Conservation (phyloP, 2,888 invertebrate genomes). For the Pyrgus malvae region DNA sequence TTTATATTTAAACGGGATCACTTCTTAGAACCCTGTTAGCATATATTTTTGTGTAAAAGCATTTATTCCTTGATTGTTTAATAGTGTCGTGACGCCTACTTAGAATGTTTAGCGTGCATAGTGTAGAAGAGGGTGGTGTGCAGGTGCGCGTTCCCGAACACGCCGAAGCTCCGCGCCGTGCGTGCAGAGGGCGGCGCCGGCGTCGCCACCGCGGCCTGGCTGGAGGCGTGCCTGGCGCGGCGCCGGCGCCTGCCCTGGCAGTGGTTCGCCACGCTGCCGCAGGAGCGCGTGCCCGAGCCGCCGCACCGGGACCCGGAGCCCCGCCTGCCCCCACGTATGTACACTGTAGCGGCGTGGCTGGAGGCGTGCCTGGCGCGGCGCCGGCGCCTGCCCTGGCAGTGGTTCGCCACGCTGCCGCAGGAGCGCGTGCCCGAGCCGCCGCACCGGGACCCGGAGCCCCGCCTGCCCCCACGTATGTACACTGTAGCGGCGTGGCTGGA, state of each 20-base stretch:
- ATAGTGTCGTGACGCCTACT: no score
- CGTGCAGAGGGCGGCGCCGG: slow-evolving; percentile 54
- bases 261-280: slow-evolving; percentile 80
- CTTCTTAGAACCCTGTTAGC: no score
- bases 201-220: slow-evolving; percentile 88
- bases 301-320: not conserved
- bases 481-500: slow-evolving; percentile 85
- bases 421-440: slow-evolving; percentile 75
- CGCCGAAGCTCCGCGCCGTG: slow-evolving; percentile 92
- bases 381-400: slow-evolving; percentile 85
- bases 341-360: slow-evolving; percentile 84
- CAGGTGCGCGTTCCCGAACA: slow-evolving; percentile 94
- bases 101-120: no score
- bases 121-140: no score
- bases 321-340: no score
- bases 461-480: no score
- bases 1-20: no score
- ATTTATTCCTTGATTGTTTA: no score
- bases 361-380: slow-evolving; percentile 82
- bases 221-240: slow-evolving; percentile 83
- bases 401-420: slow-evolving; percentile 79
- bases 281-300: slow-evolving; percentile 76
- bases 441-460: not conserved
- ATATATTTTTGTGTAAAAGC: no score
- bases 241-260: slow-evolving; percentile 86